Evolutionary conservation across 2,113 vertebrate genomes (phyloP).

Genomic region (Siniperca chuatsi): DNA sequence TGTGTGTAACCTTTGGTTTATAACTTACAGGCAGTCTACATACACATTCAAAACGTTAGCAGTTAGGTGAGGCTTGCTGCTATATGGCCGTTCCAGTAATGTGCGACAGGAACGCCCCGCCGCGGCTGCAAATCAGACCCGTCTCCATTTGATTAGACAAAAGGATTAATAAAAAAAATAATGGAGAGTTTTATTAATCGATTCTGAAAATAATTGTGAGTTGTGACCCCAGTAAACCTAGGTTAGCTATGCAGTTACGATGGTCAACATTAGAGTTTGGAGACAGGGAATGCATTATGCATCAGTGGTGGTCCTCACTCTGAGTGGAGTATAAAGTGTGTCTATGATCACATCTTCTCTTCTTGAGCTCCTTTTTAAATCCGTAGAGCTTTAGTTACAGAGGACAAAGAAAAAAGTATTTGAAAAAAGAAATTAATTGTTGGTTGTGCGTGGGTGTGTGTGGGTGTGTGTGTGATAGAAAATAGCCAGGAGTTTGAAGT

Average conservation of each 20-base stretch:
- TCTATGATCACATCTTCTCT: neutral
- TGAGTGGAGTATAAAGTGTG: neutral
- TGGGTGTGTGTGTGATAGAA: neutral
- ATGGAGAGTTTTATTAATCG: neutral
- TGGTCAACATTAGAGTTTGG: neutral
- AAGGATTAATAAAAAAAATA: neutral
- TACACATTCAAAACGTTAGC: too few relatives aligned
- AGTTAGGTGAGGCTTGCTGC: too few relatives aligned
- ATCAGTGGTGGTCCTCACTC: neutral
- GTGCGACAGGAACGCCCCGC: too few relatives aligned
- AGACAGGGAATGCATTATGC: neutral
- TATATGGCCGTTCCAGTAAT: too few relatives aligned
- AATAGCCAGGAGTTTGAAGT: constrained; percentile 13
- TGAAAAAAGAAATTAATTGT: neutral
- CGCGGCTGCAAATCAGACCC: too few relatives aligned
- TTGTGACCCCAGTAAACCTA: neutral
- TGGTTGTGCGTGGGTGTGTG: neutral
- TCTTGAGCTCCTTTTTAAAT: neutral
- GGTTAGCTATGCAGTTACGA: neutral
- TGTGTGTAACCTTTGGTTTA: too few relatives aligned
- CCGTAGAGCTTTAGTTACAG: neutral
- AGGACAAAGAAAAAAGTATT: neutral
- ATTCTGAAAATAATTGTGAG: neutral
- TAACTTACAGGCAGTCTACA: too few relatives aligned
- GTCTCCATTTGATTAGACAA: neutral